Base-by-base conservation (phyloP, 30 jellyfish, hydroid and myxozoan species). In the Chironex yamaguchii region DNA sequence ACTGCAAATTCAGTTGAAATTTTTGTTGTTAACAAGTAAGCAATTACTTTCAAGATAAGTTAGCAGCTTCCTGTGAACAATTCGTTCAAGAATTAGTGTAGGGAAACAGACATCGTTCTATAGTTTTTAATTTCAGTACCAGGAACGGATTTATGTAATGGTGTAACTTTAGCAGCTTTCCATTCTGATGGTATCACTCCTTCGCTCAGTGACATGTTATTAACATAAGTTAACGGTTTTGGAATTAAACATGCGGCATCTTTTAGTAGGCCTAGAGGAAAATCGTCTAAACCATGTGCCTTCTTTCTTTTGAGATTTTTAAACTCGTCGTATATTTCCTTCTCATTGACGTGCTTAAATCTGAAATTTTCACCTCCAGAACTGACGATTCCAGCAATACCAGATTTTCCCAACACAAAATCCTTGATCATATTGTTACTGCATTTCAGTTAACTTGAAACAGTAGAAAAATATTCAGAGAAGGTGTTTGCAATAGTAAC, bases 121-220 rank as follows among this genome's bases (percentile, higher is more conserved):
- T 87, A 77, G 71, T 76, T 87, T 11, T 76, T 80, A 51, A 76
- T 27, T 26, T 65, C 87, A 33, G 96, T 6, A 13, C 67, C 77
- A 4, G 80, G 62, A 62, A 90, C 92, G 30, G 81, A 52, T 77
- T 87, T 63, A 62, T 62, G 76, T 49, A 87, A 23, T 23, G 93
- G 80, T 32, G 89, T 78, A 34, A 62, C 81, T 78, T 78, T 87
- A 58, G 96, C 96, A 77, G 76, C 65, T 87, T 87, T 87, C 96
- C 94, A 87, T 21, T 87, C 87, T 26, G 26, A 23, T 34, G 94
- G 88, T 52, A 63, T 33, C 20, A 65, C 76, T 71, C 94, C 81
- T 81, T 64, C 76, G 20, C 62, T 64, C 31, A 81, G 63, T 36
- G 85, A 81, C 32, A 66, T 63, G 91, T 81, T 81, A 22, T 62